These are phyloP conservation scores for Vombatus ursinus DNA, from an alignment of 2,113 vertebrate genomes.

Conservation along the genomic window DNA sequence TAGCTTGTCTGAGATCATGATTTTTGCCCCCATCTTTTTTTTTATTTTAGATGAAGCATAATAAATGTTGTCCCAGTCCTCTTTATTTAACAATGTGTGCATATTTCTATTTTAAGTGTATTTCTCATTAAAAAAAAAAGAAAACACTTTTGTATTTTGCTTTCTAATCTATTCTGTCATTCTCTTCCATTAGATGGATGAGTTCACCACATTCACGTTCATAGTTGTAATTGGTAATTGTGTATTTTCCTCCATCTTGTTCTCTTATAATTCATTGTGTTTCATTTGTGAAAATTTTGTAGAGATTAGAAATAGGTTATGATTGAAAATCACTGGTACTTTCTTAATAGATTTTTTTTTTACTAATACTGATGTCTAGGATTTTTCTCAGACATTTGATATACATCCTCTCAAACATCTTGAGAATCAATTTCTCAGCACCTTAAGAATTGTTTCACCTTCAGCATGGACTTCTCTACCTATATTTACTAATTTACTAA, in stretches of 20 bases:
- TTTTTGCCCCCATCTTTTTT: background rate
- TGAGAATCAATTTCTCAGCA: background rate
- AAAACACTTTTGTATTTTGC: background rate
- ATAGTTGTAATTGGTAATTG: background rate
- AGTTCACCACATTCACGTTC: background rate
- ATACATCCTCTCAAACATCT: background rate
- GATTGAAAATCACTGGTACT: background rate
- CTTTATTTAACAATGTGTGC: background rate
- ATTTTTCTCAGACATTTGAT: background rate
- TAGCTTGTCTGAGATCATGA: background rate
- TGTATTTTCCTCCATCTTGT: background rate
- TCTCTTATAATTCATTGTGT: too few species aligned
- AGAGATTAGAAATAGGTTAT: background rate
- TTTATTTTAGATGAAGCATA: background rate
- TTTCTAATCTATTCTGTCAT: background rate
- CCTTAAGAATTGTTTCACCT: background rate
- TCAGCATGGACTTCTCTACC: background rate
- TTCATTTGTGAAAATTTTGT: background rate
- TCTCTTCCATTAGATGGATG: background rate
- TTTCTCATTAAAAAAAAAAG: background rate
- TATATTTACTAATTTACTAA: background rate
- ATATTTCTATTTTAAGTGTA: background rate
- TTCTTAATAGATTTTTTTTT: background rate
- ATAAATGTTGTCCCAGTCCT: background rate
- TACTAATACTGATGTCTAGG: background rate